phyloP scores from a whole-genome alignment of 2,113 vertebrate genomes.

The Oncorhynchus nerka region DNA sequence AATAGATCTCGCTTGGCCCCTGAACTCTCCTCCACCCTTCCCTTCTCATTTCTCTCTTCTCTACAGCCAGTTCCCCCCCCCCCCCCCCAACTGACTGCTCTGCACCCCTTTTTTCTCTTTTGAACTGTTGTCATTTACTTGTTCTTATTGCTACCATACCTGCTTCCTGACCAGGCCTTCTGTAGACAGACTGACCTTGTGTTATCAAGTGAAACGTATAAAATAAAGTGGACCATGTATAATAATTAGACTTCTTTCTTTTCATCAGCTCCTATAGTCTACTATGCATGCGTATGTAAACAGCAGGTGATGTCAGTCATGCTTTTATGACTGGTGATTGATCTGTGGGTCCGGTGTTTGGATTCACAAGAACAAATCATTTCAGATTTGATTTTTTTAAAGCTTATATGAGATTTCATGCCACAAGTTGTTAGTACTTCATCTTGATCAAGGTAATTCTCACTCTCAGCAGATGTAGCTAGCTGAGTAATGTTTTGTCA shows the following conservation, averaged over 20 bases:
- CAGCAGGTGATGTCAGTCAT: not conserved
- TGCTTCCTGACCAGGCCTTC: constrained; percentile 13
- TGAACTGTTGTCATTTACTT: not conserved
- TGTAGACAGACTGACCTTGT: not conserved
- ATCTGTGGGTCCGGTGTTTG: too few species aligned
- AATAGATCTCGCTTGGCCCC: not conserved
- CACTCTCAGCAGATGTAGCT: too few species aligned
- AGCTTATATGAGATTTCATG: too few species aligned
- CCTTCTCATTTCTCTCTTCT: not conserved
- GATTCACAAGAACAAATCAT: too few species aligned
- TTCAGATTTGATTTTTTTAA: too few species aligned
- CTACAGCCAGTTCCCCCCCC: not conserved
- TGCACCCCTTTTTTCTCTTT: not conserved
- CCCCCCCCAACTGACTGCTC: not conserved
- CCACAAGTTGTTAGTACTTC: too few species aligned
- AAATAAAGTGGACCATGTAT: constrained; percentile 35
- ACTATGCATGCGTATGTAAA: not conserved
- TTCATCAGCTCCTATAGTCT: not conserved
- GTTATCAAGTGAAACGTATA: constrained; percentile 4
- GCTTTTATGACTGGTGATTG: not conserved
- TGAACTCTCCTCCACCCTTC: not conserved
- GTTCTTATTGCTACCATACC: not conserved
- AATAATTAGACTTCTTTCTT: not conserved
- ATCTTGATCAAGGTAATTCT: too few species aligned
- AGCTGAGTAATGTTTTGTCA: too few species aligned